Conservation (phyloP, 2,888 invertebrate genomes). For the Drosophila stalkeri region DNA sequence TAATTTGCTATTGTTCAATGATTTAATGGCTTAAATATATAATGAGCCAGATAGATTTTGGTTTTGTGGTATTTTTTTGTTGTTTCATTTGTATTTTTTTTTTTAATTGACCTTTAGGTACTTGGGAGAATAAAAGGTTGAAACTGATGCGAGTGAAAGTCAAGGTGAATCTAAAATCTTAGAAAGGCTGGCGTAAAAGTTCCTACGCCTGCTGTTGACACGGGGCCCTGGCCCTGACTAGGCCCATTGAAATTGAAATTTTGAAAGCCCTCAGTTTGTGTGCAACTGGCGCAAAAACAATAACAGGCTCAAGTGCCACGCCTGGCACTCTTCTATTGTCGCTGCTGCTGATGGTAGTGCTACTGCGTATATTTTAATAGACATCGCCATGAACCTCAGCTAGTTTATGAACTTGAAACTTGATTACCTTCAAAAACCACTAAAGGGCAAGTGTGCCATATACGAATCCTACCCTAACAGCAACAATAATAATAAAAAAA, state of each 20-base stretch:
- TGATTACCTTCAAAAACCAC: constrained; percentile 78
- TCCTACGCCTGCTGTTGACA: constrained; percentile 61
- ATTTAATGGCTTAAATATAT: constrained; percentile 22
- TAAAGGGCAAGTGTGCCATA: constrained; percentile 51
- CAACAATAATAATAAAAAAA: constrained; percentile 29
- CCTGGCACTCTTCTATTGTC: constrained; percentile 4
- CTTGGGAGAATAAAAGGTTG: neutral
- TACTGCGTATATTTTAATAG: constrained; percentile 48
- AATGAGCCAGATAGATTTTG: constrained; percentile 14
- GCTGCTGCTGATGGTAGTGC: constrained; percentile 6
- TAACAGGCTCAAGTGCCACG: constrained; percentile 46
- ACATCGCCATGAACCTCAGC: constrained; percentile 67
- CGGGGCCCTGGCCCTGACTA: constrained; percentile 62
- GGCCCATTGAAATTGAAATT: constrained; percentile 65
- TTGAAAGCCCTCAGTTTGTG: constrained; percentile 39
- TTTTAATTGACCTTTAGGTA: constrained; percentile 32
- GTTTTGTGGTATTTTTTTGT: neutral
- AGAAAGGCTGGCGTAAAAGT: constrained; percentile 55
- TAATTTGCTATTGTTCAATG: constrained; percentile 9
- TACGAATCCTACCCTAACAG: constrained; percentile 31
- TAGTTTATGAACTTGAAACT: constrained; percentile 79
- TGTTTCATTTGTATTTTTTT: neutral
- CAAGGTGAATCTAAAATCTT: constrained; percentile 54
- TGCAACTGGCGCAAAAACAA: constrained; percentile 48
- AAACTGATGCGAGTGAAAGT: constrained; percentile 50